Conservation (phyloP, 2,888 invertebrate genomes). For the Heliconius erato region DNA sequence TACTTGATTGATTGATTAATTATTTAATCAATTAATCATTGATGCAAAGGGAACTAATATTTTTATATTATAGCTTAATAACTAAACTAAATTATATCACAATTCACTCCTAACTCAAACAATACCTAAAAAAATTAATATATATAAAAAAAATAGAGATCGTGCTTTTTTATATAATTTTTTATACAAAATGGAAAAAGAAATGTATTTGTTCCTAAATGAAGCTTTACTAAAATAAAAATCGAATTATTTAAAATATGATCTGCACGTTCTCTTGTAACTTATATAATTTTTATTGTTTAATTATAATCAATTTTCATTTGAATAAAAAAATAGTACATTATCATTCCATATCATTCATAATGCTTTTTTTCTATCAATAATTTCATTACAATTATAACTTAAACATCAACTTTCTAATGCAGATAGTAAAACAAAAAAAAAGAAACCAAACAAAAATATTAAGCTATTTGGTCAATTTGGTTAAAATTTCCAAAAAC, state of each 20-base stretch:
- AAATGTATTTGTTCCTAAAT: neutral
- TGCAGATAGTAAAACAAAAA: neutral
- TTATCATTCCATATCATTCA: neutral
- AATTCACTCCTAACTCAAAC: slow-evolving; percentile 39
- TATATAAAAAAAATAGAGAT: neutral
- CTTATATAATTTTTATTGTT: neutral
- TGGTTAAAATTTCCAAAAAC: neutral
- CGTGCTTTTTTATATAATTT: neutral
- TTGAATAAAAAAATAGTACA: too few species aligned
- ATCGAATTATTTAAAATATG: neutral
- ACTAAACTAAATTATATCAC: slow-evolving; percentile 41
- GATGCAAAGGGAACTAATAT: slow-evolving; percentile 4
- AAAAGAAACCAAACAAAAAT: neutral
- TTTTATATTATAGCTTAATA: slow-evolving; percentile 8
- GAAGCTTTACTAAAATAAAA: neutral
- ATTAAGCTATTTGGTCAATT: slow-evolving; percentile 12
- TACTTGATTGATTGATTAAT: neutral
- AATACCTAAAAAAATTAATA: slow-evolving; percentile 3
- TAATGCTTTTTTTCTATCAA: neutral
- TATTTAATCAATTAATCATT: neutral
- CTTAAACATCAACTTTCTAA: neutral
- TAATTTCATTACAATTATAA: neutral
- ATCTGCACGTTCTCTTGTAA: neutral
- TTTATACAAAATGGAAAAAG: neutral
- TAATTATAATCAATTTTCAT: too few species aligned